Base-by-base conservation (phyloP, 2,888 invertebrate species). In the Taphrorychus bicolor region DNA sequence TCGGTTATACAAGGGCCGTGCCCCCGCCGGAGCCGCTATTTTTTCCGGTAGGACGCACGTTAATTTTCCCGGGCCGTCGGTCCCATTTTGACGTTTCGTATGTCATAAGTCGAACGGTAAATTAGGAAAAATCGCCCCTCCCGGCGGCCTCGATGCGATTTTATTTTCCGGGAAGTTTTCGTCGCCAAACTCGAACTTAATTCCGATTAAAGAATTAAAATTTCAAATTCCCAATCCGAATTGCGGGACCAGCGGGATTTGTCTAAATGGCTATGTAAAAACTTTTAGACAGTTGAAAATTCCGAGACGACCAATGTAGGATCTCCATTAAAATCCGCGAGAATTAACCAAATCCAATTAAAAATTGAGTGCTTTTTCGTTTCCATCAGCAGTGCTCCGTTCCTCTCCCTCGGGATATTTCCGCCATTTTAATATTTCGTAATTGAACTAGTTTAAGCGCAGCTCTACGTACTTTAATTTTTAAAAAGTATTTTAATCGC, bases 331-430 rank as follows among this genome's bases (percentile, higher is more conserved):
- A 82, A 82, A 82, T 82, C 81, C 80, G 79, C 77, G 75, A 76
- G 81, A 82, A 82, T 82, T 83, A 83, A 82, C 83, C 80, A 79
- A 81, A 82, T 82, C 80, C 82, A 83, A 83, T 83, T 83, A 83
- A 83, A 82, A 83, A 82, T 82, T 82, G 82, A 83, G 83, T 83
- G 83, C 82, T 82, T 83, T 83, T 83, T 81, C 82, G 82, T 82
- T 82, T 82, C 49, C 22, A 23, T 41, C n/a, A n/a, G n/a, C n/a
- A n/a, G n/a, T n/a, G n/a, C n/a, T n/a, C n/a, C 49, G 45, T 42
- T 17, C 40, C 75, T 76, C 75, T 70, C 76, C 77, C 76, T 66
- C 59, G 72, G 75, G 75, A 74, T 74, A 73, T 72, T 73, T 63
- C 56, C 59, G 59, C 60, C 52, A 65, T 62, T 66, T 70, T 62